Conservation (phyloP, 2,797 vertebrate genomes). For the Clarias pachynema region DNA sequence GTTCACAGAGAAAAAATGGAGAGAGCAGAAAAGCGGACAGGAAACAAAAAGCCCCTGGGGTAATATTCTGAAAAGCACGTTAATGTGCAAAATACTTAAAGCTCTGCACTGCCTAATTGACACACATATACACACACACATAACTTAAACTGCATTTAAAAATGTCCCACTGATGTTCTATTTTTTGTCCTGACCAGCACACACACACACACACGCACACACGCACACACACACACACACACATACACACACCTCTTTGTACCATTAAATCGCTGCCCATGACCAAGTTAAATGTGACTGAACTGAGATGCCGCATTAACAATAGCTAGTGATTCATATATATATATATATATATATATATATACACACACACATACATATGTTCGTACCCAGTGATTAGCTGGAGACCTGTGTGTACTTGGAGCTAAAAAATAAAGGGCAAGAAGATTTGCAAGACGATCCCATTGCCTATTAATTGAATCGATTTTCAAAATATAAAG, state of each 20-base stretch:
- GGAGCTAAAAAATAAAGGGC: constrained; percentile 61
- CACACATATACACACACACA: constrained; percentile 42
- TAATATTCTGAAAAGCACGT: constrained; percentile 80
- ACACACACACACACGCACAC: neutral
- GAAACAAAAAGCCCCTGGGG: constrained; percentile 66
- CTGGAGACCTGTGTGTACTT: neutral
- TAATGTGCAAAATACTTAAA: constrained; percentile 85
- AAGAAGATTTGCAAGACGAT: constrained; percentile 60
- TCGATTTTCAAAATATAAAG: constrained; percentile 75
- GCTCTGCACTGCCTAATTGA: constrained; percentile 80
- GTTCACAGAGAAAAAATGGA: constrained; percentile 19
- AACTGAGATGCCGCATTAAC: constrained; percentile 2
- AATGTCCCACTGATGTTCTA: constrained; percentile 66
- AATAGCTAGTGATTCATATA: neutral
- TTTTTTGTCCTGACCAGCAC: neutral
- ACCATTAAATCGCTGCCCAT: constrained; percentile 13
- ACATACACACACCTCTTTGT: neutral
- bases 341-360: neutral
- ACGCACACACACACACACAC: neutral
- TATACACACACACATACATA: no score
- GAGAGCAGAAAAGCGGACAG: constrained; percentile 37
- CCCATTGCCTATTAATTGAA: constrained; percentile 78
- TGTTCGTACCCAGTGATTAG: neutral
- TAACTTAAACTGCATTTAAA: constrained; percentile 80
- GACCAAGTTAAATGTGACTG: constrained; percentile 22